A percentile compares a stretch with the other conserved stretches of the same genome.
phyloP scores from a whole-genome alignment of 2,113 vertebrate species.

The Danionella cerebrum region DNA sequence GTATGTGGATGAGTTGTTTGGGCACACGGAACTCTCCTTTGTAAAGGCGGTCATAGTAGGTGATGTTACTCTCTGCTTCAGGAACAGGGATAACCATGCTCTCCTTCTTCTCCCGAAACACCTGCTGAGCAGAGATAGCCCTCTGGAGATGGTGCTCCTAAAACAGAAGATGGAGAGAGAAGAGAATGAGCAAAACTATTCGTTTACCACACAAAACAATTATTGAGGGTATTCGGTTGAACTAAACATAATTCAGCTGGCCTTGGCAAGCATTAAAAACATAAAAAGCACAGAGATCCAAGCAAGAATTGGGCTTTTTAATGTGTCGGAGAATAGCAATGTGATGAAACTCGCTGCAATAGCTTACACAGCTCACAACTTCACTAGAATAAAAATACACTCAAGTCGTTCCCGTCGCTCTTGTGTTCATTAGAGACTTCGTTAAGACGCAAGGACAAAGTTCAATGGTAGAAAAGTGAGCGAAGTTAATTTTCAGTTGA shows the following conservation, averaged over 20 bases:
- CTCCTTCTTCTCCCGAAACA: constrained; percentile 90
- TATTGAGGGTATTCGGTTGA: neutral
- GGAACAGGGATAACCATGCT: constrained; percentile 94
- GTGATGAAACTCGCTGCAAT: constrained; percentile 22
- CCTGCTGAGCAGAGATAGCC: constrained; percentile 90
- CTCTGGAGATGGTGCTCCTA: constrained; percentile 93
- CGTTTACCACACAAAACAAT: neutral
- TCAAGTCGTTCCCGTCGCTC: neutral
- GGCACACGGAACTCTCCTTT: constrained; percentile 85
- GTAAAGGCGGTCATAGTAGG: constrained; percentile 86
- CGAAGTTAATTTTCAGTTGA: neutral
- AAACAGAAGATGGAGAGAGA: constrained; percentile 29
- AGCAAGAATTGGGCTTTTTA: neutral
- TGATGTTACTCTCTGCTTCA: constrained; percentile 84
- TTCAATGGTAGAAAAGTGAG: neutral
- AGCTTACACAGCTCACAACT: neutral
- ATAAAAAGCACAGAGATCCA: neutral
- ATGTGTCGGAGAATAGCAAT: neutral
- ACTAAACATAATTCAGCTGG: neutral
- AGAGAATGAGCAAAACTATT: neutral
- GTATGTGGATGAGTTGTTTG: constrained; percentile 93
- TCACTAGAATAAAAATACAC: constrained; percentile 3
- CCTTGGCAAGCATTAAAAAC: neutral
- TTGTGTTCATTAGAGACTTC: neutral
- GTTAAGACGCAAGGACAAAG: neutral